Evolutionary conservation across 2,113 vertebrate species (phyloP), one percentile per base, ranked within the genome.

Genomic region (Podiceps cristatus): DNA sequence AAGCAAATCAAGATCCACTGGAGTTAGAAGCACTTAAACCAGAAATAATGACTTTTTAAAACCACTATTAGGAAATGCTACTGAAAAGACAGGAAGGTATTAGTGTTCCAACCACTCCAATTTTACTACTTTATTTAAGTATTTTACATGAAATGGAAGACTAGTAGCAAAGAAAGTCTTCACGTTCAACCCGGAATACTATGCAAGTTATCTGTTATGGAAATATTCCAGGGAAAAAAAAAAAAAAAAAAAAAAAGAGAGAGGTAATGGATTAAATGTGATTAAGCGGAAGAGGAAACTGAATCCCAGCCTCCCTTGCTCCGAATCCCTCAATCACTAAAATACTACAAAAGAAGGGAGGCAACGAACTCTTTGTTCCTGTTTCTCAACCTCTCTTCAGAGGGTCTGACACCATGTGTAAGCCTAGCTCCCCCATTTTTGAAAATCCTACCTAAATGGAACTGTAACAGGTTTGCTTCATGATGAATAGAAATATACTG

Each of bases 121-220:
- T 37, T 64, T 63, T 28, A n/a, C 24, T 11, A 8, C 10, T 18
- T 66, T 50, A 52, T 11, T 56, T 37, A 44, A 37, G 16, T 3
- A 24, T 49, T 90, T 64, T n/a, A 42, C 9, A 47, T 1, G 5
- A 67, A 52, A 84, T 14, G 27, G 12, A 69, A 50, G 27, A n/a
- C 18, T 27, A 31, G 35, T 0, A 18, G 71, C 75, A 59, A 45
- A 49, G 66, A 14, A 68, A 83, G 17, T 14, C 33, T 78, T 31
- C 53, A 5, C 28, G n/a, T 14, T 50, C 55, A 89, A 11, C 3
- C 29, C 67, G 28, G 37, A 75, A 74, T 4, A 16, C 22, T 27
- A 5, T 5, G 18, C 12, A 17, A 13, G 5, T 8, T 6, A 1
- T 1, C 29, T 7, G 11, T 12, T 11, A 7, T 0, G 14, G n/a